Evolutionary conservation across 1,140 invertebrate genomes (phyloP).

Genomic region (Nasonia giraulti): DNA sequence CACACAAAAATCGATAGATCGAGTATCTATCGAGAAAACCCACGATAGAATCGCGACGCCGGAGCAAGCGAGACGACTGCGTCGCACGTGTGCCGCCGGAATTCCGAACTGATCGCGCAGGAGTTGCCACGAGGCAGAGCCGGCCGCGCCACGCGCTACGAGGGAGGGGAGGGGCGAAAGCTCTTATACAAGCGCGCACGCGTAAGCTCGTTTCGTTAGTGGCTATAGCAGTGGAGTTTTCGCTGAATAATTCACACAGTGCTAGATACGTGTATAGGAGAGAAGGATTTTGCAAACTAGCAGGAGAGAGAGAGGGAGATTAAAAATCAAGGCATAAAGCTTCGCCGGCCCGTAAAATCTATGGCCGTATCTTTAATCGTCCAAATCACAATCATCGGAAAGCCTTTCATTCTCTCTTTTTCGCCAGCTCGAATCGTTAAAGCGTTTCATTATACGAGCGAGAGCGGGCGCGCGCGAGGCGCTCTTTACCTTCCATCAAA

Average conservation of each 20-base stretch:
- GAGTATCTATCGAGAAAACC: neutral
- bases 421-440: conserved; percentile 20
- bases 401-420: neutral
- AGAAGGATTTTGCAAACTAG: neutral
- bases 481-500: conserved; percentile 40
- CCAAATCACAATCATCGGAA: neutral
- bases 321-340: neutral
- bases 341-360: neutral
- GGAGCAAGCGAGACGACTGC: neutral
- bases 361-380: neutral
- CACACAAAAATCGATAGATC: too few relatives aligned
- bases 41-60: neutral
- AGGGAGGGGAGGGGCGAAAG: neutral
- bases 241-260: neutral
- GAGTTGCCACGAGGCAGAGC: conserved; percentile 4
- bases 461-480: neutral
- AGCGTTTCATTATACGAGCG: conserved; percentile 37
- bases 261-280: too few relatives aligned
- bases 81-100: conserved; percentile 12
- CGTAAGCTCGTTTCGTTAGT: neutral
- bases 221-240: neutral
- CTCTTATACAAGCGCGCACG: neutral
- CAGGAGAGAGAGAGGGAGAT: neutral
- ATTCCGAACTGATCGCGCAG: conserved; percentile 23
- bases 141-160: neutral